Percentiles rank a stretch among this genome's conserved stretches.
These are phyloP conservation scores for Ornithoptera alexandrae DNA, from an alignment of 2,888 invertebrate genomes.

Conservation along the genomic window DNA sequence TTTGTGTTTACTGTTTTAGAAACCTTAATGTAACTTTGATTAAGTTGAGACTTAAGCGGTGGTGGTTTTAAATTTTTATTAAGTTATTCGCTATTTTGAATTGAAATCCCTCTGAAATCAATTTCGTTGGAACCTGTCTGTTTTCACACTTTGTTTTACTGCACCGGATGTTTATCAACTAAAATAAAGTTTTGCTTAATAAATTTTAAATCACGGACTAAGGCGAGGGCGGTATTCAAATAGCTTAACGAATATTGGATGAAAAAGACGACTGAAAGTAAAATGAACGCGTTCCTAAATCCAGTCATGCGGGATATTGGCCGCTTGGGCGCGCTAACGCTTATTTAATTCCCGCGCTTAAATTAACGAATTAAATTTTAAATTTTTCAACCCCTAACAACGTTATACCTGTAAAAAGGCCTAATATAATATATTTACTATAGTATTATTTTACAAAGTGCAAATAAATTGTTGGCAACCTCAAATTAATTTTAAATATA, in stretches of 20 bases:
- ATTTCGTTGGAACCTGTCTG: no score
- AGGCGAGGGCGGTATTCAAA: slow-evolving; percentile 14
- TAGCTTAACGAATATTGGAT: slow-evolving; percentile 21
- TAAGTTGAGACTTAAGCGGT: background rate
- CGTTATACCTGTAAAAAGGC: no score
- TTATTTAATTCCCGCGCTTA: slow-evolving; percentile 7
- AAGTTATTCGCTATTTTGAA: no score
- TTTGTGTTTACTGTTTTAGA: slow-evolving; percentile 1
- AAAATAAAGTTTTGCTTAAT: background rate
- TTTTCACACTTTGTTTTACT: no score
- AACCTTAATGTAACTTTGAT: slow-evolving; percentile 3
- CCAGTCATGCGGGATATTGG: slow-evolving; percentile 13
- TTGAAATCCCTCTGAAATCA: no score
- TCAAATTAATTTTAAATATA: no score
- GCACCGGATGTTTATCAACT: background rate
- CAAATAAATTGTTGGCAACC: no score
- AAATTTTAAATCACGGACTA: slow-evolving; percentile 16
- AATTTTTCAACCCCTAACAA: no score
- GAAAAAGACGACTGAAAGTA: slow-evolving; percentile 7
- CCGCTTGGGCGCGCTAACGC: background rate
- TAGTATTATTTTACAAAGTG: no score
- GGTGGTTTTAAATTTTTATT: no score
- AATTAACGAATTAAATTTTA: background rate
- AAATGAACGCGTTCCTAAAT: slow-evolving; percentile 13
- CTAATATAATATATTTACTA: no score